Conservation (phyloP, 1,140 invertebrate species). For the Drosophila sturtevanti region DNA sequence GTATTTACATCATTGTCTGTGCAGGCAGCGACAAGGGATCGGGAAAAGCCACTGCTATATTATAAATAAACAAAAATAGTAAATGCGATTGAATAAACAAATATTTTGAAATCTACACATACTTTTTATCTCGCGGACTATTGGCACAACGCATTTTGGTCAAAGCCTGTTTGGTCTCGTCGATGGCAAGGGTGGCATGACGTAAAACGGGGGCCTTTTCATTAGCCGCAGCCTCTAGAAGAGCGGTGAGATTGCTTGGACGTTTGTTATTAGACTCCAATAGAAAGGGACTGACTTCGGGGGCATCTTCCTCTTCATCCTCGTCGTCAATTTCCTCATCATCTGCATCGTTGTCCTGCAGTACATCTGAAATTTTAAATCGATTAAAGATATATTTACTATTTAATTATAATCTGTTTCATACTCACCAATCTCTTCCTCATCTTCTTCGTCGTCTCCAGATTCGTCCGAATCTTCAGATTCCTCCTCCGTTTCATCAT, state of each 20-base stretch:
- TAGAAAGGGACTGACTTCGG: slow-evolving; percentile 67
- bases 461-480: slow-evolving; percentile 78
- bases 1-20: slow-evolving; percentile 96
- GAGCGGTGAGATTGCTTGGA: slow-evolving; percentile 68
- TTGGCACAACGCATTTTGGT: slow-evolving; percentile 96
- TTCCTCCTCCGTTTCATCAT: slow-evolving; percentile 73
- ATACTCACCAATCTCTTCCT: slow-evolving; percentile 70
- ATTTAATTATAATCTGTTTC: too few relatives aligned
- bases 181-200: slow-evolving; percentile 87
- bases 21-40: slow-evolving; percentile 86
- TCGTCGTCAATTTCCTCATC: slow-evolving; percentile 82
- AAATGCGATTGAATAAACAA: neutral
- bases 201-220: slow-evolving; percentile 85
- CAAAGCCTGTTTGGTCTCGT: slow-evolving; percentile 97
- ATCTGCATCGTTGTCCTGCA: slow-evolving; percentile 78
- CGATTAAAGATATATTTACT: neutral
- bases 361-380: slow-evolving; percentile 42
- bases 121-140: slow-evolving; percentile 84
- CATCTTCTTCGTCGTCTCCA: slow-evolving; percentile 78
- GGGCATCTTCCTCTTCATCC: slow-evolving; percentile 72
- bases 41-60: slow-evolving; percentile 76
- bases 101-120: slow-evolving; percentile 24
- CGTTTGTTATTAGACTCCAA: slow-evolving; percentile 71
- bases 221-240: slow-evolving; percentile 85
- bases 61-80: slow-evolving; percentile 16